These are phyloP conservation scores for Drosophila subquinaria DNA, from an alignment of 2,888 invertebrate species.

Conservation along the genomic window DNA sequence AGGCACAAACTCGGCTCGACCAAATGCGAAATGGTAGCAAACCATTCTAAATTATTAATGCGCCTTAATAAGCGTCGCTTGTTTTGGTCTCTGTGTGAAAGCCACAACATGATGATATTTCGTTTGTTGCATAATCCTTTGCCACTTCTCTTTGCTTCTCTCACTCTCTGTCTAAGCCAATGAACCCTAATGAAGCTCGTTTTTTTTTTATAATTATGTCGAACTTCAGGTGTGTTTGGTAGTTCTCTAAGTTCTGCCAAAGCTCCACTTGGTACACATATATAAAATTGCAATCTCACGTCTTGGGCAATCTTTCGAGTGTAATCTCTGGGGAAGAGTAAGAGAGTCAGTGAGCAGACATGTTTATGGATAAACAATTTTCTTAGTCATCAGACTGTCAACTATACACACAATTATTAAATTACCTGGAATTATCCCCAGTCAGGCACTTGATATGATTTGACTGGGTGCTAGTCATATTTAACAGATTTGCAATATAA, in stretches of 20 bases:
- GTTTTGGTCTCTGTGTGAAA: conserved; percentile 50
- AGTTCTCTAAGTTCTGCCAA: conserved; percentile 29
- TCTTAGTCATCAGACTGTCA: conserved; percentile 54
- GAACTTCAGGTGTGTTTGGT: conserved; percentile 7
- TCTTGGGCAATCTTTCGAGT: conserved; percentile 68
- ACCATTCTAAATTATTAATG: conserved; percentile 74
- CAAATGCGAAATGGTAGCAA: conserved; percentile 60
- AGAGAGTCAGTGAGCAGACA: conserved; percentile 22
- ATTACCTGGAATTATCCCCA: conserved; percentile 12
- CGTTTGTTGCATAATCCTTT: conserved; percentile 76
- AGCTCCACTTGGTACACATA: conserved; percentile 64
- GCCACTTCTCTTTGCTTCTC: conserved; percentile 8
- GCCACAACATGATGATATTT: conserved; percentile 71
- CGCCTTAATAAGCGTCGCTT: conserved; percentile 64
- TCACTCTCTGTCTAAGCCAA: conserved; percentile 46
- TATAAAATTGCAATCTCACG: conserved; percentile 78
- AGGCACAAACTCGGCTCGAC: conserved; percentile 22
- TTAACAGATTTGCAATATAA: no score
- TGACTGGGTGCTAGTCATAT: no score
- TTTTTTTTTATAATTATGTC: conserved; percentile 2
- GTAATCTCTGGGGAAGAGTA: conserved; percentile 49
- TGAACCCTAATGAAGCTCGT: conserved; percentile 67
- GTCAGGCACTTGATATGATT: background rate
- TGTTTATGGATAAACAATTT: conserved; percentile 60
- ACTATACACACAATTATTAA: conserved; percentile 14